Base-by-base conservation (phyloP, 2,888 invertebrate genomes). In the Lycocerus yunnanus region DNA sequence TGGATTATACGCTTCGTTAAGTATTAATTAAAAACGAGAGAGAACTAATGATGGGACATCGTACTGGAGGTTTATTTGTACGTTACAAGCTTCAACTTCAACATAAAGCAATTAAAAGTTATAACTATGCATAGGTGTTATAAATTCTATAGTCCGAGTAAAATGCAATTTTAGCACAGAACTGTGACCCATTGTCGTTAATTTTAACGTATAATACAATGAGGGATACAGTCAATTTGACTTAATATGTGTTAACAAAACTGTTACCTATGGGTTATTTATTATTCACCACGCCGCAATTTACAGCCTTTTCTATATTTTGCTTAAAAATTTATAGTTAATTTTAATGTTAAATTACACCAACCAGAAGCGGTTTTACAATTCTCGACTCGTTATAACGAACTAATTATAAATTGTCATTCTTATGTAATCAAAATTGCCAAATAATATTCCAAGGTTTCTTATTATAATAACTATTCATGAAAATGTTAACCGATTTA, bases 71-170 rank as follows among this genome's bases (percentile, higher is more conserved):
- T 67, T 67, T 67, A 27, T 43, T 27, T 67, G 43, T 43, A 15
- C 15, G 67, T 67, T 27, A 67, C 43, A 67, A 67, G 43, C 67
- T 43, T 43, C 16, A 43, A 43, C 43, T 67, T 67, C 69, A 24
- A 74, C 74, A 74, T 69, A 74, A 74, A 74, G 74, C 74, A 74
- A 74, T 74, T 74, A 74, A 74, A 74, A 74, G 74, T 74, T 74
- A 74, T 74, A 74, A 74, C 74, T 74, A 74, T 70, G 70, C 67
- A 70, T 74, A 74, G 70, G 74, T 74, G 74, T 74, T 74, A 74
- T 74, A 74, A 70, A 74, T 74, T 74, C 74, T 68, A 74, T 74
- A 71, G 74, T 20, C 66, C 14, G 63, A 66, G 72, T 71, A 74
- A 74, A 74, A 74, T 70, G 74, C 70, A 74, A 74, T 74, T 74